These are phyloP conservation scores for Chiroxiphia lanceolata DNA, from an alignment of 2,797 vertebrate species.

Conservation along the genomic window DNA sequence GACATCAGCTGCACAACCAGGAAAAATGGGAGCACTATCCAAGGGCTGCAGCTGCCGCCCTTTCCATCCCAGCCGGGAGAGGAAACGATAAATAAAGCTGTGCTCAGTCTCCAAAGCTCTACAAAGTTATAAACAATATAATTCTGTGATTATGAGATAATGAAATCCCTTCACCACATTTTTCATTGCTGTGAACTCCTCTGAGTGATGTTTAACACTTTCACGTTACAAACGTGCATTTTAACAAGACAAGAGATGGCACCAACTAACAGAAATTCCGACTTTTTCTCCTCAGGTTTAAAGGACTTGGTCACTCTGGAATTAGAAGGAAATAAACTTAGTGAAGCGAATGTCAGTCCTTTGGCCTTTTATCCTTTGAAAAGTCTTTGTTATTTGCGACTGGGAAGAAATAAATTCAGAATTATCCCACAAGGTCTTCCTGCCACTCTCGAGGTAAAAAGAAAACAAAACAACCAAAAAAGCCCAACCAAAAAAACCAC, in stretches of 20 bases:
- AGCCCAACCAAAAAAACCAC: not conserved
- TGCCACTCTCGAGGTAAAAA: constrained; percentile 84
- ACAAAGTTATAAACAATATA: not conserved
- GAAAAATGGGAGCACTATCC: not conserved
- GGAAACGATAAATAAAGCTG: not conserved
- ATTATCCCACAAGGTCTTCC: constrained; percentile 93
- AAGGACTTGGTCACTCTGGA: constrained; percentile 88
- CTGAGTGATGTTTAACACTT: not conserved
- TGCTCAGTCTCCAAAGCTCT: not conserved
- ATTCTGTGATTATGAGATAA: not conserved
- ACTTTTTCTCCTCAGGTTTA: constrained; percentile 77
- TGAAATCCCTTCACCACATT: not conserved
- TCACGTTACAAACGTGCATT: not conserved
- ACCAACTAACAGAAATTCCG: not conserved
- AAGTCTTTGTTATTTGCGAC: constrained; percentile 86
- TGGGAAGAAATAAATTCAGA: constrained; percentile 91
- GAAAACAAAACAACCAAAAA: not conserved
- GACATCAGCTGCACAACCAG: not conserved
- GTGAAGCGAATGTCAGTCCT: constrained; percentile 87
- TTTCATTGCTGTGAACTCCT: not conserved
- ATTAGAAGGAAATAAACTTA: constrained; percentile 93
- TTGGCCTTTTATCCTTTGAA: constrained; percentile 82
- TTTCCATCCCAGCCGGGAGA: not conserved
- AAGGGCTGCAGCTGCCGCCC: not conserved
- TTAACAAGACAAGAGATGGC: not conserved